Evolutionary conservation across 2,797 vertebrate species (phyloP).

Genomic region (Amphiprion clarkii): DNA sequence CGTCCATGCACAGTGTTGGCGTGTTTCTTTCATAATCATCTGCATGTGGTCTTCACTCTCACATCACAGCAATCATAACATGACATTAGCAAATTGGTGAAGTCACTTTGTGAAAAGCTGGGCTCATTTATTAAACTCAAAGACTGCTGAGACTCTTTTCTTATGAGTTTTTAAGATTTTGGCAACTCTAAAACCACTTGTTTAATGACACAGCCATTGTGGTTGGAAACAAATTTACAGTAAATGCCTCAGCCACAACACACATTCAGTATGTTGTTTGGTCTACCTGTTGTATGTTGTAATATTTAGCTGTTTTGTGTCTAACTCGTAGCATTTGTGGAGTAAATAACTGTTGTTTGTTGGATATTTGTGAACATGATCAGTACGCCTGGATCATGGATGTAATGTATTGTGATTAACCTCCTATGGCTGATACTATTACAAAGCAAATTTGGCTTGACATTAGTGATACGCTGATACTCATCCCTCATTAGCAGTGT

Average conservation of each 20-base stretch:
- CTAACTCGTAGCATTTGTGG: slow-evolving; percentile 49
- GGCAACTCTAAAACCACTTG: slow-evolving; percentile 37
- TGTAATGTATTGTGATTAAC: slow-evolving; percentile 46
- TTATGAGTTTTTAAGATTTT: slow-evolving; percentile 31
- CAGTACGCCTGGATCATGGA: slow-evolving; percentile 62
- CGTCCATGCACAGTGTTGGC: slow-evolving; percentile 69
- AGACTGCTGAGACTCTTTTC: slow-evolving; percentile 12
- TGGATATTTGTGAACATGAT: slow-evolving; percentile 66
- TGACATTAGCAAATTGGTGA: slow-evolving; percentile 47
- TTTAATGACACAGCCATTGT: slow-evolving; percentile 46
- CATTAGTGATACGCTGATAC: slow-evolving; percentile 22
- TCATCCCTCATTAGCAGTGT: slow-evolving; percentile 72
- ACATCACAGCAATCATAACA: slow-evolving; percentile 74
- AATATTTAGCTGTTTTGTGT: slow-evolving; percentile 58
- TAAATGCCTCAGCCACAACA: slow-evolving; percentile 42
- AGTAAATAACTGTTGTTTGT: slow-evolving; percentile 55
- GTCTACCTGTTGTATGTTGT: slow-evolving; percentile 60
- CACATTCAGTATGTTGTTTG: slow-evolving; percentile 53
- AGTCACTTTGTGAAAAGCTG: slow-evolving; percentile 33
- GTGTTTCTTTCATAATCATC: slow-evolving; percentile 70
- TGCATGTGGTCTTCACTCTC: slow-evolving; percentile 80
- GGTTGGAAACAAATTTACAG: slow-evolving; percentile 45
- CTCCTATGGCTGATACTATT: slow-evolving; percentile 26
- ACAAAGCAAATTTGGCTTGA: slow-evolving; percentile 38
- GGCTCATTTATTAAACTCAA: slow-evolving; percentile 31